phyloP scores from a whole-genome alignment of 2,797 vertebrate genomes.

The Agapornis canus region DNA sequence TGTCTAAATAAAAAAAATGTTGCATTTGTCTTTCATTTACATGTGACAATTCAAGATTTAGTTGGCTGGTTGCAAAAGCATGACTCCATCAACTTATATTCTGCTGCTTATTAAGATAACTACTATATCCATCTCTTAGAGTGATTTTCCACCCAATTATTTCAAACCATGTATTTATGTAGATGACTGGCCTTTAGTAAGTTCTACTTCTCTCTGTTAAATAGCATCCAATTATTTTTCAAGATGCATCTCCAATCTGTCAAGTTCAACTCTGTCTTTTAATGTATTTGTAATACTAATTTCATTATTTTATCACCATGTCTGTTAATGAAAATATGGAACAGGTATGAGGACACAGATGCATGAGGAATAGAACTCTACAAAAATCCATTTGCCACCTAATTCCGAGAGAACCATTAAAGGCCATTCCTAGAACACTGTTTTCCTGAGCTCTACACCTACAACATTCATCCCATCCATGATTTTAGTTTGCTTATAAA shows the following conservation, averaged over 20 bases:
- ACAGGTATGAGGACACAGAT: not conserved
- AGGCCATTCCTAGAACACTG: not conserved
- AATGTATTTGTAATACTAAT: not conserved
- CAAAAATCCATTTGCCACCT: not conserved
- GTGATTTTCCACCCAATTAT: not conserved
- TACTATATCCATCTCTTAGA: not conserved
- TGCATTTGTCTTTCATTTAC: not conserved
- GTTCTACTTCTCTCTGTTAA: not conserved
- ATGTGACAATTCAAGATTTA: not conserved
- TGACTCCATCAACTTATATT: not conserved
- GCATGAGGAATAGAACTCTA: not conserved
- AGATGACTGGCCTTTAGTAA: not conserved
- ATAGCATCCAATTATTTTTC: not conserved
- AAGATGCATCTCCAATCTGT: not conserved
- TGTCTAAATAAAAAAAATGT: not conserved
- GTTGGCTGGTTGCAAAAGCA: not conserved
- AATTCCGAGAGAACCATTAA: not conserved
- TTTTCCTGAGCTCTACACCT: not conserved
- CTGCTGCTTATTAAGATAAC: not conserved
- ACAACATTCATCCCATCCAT: not conserved
- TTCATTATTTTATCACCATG: not conserved
- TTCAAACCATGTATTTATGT: not conserved
- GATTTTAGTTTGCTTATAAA: not conserved
- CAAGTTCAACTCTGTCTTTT: not conserved
- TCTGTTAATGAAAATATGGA: not conserved